These are phyloP conservation scores for Hyposmocoma kahamanoa DNA, from an alignment of 1,140 invertebrate species.

Conservation along the genomic window DNA sequence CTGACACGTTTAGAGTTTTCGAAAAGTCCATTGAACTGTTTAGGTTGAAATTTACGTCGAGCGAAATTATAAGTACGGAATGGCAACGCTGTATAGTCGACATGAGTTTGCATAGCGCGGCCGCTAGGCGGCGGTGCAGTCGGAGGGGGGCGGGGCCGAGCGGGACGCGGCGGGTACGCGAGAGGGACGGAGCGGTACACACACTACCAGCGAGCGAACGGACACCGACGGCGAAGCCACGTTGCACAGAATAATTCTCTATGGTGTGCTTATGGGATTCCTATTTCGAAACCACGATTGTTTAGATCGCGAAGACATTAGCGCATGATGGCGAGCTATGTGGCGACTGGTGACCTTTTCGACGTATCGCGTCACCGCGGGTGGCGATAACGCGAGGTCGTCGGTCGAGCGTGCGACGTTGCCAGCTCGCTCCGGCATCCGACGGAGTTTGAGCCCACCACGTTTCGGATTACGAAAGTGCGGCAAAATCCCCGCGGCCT, in stretches of 20 bases:
- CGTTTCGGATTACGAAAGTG: slow-evolving; percentile 55
- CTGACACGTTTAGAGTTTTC: slow-evolving; percentile 62
- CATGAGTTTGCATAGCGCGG: slow-evolving; percentile 47
- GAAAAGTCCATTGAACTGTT: slow-evolving; percentile 74
- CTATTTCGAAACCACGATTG: slow-evolving; percentile 44
- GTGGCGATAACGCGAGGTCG: slow-evolving; percentile 62
- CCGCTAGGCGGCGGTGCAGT: slow-evolving; percentile 52
- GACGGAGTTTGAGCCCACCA: slow-evolving; percentile 44
- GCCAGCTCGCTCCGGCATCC: slow-evolving; percentile 47
- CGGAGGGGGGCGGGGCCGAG: slow-evolving; percentile 52
- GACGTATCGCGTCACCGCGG: slow-evolving; percentile 46
- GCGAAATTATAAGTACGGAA: slow-evolving; percentile 73
- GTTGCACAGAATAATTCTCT: slow-evolving; percentile 53
- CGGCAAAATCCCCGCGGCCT: slow-evolving; percentile 43
- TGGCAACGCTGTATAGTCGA: slow-evolving; percentile 71
- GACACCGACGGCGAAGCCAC: slow-evolving; percentile 27
- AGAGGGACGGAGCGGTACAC: slow-evolving; percentile 28
- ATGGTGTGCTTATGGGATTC: slow-evolving; percentile 49
- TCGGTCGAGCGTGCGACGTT: slow-evolving; percentile 58
- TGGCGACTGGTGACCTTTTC: slow-evolving; percentile 55
- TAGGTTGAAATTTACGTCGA: slow-evolving; percentile 73
- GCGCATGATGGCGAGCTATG: slow-evolving; percentile 31
- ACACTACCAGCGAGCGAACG: slow-evolving; percentile 2
- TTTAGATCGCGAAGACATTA: slow-evolving; percentile 47
- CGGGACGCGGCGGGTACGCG: slow-evolving; percentile 35